phyloP scores from a whole-genome alignment of 2,797 vertebrate genomes.

The Cheirogaleus major region DNA sequence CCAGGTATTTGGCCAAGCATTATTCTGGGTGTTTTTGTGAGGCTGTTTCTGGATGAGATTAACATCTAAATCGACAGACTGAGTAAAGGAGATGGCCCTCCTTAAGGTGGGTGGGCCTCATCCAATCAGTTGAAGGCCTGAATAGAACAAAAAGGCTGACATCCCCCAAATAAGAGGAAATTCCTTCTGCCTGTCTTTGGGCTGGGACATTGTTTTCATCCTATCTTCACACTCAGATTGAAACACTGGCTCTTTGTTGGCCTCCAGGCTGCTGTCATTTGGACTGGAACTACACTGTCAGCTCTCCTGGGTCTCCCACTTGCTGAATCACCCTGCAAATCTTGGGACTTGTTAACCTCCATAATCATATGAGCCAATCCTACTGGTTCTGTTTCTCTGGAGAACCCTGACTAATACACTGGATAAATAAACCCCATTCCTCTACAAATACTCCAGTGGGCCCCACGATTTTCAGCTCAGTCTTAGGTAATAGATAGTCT shows the following conservation, averaged over 20 bases:
- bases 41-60: neutral
- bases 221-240: neutral
- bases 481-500: neutral
- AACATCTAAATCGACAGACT: neutral
- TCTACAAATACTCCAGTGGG: neutral
- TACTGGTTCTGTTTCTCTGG: slow-evolving; percentile 33
- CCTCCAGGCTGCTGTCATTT: neutral
- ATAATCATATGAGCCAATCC: neutral
- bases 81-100: neutral
- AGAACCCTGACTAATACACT: neutral
- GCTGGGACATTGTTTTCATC: neutral
- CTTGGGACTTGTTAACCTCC: neutral
- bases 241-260: neutral
- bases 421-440: slow-evolving; percentile 1
- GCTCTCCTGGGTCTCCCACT: neutral
- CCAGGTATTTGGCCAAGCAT: neutral
- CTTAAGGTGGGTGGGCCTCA: neutral
- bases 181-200: neutral
- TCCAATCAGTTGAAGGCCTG: neutral
- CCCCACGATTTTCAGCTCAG: neutral
- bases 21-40: slow-evolving; percentile 12
- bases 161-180: neutral
- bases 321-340: neutral
- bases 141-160: neutral
- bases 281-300: neutral